Base-by-base conservation (phyloP, 2,888 invertebrate species). In the Marronus borbonicus region DNA sequence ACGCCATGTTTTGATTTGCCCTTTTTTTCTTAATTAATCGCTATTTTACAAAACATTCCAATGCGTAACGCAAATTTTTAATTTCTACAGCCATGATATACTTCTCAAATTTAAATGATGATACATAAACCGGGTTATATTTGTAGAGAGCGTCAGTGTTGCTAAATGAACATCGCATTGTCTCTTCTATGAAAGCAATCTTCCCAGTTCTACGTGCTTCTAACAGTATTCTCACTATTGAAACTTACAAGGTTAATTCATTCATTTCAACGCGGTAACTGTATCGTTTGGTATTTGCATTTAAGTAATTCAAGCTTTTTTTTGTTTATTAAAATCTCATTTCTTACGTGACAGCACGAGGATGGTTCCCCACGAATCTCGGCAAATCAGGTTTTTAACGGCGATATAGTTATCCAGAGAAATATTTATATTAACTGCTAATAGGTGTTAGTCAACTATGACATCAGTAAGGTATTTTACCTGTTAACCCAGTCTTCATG, bases 371-470 rank as follows among this genome's bases (percentile, higher is more conserved):
- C 65, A 39, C 31, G 55, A 55, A 70, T 65, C 39, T 75, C 44
- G 24, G 75, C 75, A 78, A 78, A 78, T 78, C 78, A 78, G 66
- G 78, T 75, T 78, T 78, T 74, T 78, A 78, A 75, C 72, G 55
- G 78, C 66, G 66, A 66, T 78, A 74, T 74, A 78, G 74, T 74
- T 75, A 78, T 78, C 66, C 78, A 44, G 39, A 66, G 78, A 78
- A 74, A 78, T 78, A 78, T 78, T 78, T 78, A 64, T 78, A 78
- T 78, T 78, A 78, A 68, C 78, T 36, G 78, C 62, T 74, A 65
- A 74, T 78, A 64, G 75, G 60, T 77, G 77, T 78, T 78, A 78
- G 78, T 78, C 78, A 78, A 55, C 52, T 78, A 65, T 78, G 74
- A 75, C 78, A 78, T 52, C 62, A 50, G 78, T 78, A 74, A 78